These are phyloP conservation scores for Enteromius thamalakanensis DNA, from an alignment of 2,797 vertebrate genomes.

Conservation along the genomic window DNA sequence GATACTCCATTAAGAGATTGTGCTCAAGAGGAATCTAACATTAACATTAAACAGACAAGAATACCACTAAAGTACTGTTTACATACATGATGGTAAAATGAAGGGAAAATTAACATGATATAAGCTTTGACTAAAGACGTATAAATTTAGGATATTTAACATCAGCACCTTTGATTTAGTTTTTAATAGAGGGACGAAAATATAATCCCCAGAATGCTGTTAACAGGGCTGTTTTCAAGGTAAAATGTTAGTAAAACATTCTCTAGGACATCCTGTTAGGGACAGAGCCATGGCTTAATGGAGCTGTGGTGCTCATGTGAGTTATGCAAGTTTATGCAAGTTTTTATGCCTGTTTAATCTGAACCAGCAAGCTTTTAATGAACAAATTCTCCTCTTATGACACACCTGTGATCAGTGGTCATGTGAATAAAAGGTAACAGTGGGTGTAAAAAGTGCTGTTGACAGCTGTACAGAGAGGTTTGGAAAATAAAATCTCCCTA, in stretches of 20 bases:
- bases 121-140: background rate
- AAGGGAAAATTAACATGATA: background rate
- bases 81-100: conserved; percentile 4
- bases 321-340: background rate
- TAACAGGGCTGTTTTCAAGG: background rate
- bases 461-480: background rate
- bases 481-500: background rate
- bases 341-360: background rate
- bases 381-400: background rate
- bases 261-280: background rate
- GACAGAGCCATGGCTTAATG: background rate
- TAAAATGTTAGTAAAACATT: background rate
- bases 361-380: background rate
- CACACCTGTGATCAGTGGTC: conserved; percentile 13
- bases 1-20: conserved; percentile 53
- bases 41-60: conserved; percentile 5
- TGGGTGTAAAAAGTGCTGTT: background rate
- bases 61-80: conserved; percentile 3
- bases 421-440: conserved; percentile 13
- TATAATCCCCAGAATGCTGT: background rate
- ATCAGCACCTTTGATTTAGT: background rate
- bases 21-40: conserved; percentile 38
- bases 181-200: background rate
- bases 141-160: background rate
- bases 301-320: background rate